These are phyloP conservation scores for Thymallus thymallus DNA, from an alignment of 2,113 vertebrate genomes.

Conservation along the genomic window DNA sequence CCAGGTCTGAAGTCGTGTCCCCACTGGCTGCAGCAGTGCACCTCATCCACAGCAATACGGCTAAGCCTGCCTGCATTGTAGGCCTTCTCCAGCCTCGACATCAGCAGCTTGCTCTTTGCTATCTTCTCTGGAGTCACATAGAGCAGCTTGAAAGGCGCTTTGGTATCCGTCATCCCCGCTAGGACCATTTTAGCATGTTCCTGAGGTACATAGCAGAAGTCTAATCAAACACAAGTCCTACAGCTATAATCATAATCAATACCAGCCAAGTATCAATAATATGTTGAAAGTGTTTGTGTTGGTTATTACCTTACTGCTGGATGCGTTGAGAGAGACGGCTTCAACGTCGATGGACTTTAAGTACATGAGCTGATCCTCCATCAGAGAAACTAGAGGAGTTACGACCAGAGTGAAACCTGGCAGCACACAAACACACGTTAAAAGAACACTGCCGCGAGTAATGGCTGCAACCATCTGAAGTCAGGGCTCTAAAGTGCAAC, in stretches of 20 bases:
- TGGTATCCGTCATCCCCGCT: conserved; percentile 78
- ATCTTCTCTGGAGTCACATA: conserved; percentile 98
- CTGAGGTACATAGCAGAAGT: conserved; percentile 57
- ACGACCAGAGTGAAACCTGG: conserved; percentile 93
- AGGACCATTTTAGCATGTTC: conserved; percentile 89
- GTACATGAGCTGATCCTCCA: conserved; percentile 97
- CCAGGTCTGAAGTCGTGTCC: conserved; percentile 97
- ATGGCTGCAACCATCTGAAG: too few relatives aligned
- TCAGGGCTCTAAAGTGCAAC: too few relatives aligned
- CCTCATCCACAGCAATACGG: conserved; percentile 92
- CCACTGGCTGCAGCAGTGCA: conserved; percentile 99
- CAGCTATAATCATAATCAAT: too few relatives aligned
- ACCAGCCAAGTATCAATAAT: too few relatives aligned
- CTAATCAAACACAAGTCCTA: neutral
- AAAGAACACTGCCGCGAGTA: too few relatives aligned
- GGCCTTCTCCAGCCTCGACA: conserved; percentile 95
- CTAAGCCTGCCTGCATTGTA: conserved; percentile 80
- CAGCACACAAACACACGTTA: conserved; percentile 16
- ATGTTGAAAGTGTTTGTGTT: neutral
- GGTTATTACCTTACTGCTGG: conserved; percentile 83
- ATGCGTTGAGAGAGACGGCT: conserved; percentile 85
- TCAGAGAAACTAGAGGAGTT: conserved; percentile 91
- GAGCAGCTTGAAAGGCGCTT: conserved; percentile 81
- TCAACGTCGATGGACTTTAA: conserved; percentile 82
- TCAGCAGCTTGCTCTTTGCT: conserved; percentile 96